phyloP scores from a whole-genome alignment of 2,797 vertebrate genomes.

The Anisognathus igniventris region DNA sequence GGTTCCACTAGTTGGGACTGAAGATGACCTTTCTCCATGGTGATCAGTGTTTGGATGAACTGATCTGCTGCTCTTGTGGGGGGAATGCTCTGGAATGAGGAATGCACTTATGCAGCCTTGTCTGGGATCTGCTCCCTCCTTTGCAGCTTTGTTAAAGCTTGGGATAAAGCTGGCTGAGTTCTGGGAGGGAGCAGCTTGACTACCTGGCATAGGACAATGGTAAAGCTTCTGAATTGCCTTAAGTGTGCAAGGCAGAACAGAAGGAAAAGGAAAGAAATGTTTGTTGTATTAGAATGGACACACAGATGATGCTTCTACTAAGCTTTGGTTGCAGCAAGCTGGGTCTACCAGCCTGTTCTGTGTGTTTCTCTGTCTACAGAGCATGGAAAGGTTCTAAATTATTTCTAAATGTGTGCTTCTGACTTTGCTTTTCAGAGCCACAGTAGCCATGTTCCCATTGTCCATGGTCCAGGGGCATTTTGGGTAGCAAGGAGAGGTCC shows the following conservation, averaged over 20 bases:
- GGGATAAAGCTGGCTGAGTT: background rate
- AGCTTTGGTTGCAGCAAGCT: background rate
- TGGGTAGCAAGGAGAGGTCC: constrained; percentile 75
- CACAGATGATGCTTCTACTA: background rate
- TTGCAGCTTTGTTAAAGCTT: background rate
- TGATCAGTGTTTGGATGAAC: background rate
- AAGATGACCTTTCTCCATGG: background rate
- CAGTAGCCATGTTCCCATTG: constrained; percentile 66
- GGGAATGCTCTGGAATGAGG: background rate
- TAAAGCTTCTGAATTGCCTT: background rate
- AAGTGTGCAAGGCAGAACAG: background rate
- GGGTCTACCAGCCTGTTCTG: background rate
- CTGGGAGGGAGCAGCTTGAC: background rate
- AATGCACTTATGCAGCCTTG: background rate
- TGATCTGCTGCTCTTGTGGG: background rate
- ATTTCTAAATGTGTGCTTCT: background rate
- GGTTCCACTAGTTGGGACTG: background rate
- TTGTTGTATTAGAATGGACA: background rate
- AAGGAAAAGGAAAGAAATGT: background rate
- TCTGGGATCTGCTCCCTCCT: background rate
- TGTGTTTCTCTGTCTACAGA: background rate
- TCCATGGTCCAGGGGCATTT: constrained; percentile 76
- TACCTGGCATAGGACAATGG: no score
- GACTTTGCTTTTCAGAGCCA: constrained; percentile 70
- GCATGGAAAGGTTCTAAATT: background rate